A percentile compares a stretch with the other conserved stretches of the same genome.
Conservation (phyloP, 2,797 vertebrate genomes). For the Dallia pectoralis region DNA sequence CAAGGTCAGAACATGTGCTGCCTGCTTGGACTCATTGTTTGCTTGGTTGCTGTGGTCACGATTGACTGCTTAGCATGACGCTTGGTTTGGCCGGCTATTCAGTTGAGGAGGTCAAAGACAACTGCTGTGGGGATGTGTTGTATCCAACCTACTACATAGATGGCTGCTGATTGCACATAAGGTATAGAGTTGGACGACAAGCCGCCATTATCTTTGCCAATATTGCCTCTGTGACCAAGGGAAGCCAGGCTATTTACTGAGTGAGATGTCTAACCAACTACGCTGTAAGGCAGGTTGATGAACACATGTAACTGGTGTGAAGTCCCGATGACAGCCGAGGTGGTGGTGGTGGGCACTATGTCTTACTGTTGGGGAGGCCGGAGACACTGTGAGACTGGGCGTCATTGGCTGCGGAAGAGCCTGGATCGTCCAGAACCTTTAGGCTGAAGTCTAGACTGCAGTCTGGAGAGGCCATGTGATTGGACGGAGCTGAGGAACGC, state of each 20-base stretch:
- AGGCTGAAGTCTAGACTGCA: slow-evolving; percentile 56
- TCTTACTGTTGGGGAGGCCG: background rate
- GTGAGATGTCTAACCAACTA: background rate
- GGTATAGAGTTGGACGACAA: background rate
- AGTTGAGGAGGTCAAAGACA: slow-evolving; percentile 47
- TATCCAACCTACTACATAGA: slow-evolving; percentile 1
- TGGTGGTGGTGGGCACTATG: background rate
- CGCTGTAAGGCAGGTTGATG: background rate
- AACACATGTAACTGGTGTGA: background rate
- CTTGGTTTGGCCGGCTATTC: slow-evolving; percentile 17
- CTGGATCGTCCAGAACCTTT: slow-evolving; percentile 43
- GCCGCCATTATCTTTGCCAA: background rate
- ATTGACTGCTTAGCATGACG: slow-evolving; percentile 8
- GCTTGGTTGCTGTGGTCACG: background rate
- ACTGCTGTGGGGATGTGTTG: background rate
- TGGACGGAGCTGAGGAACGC: slow-evolving; percentile 64
- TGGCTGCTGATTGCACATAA: background rate
- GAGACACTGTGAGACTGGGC: slow-evolving; percentile 52
- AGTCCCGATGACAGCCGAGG: background rate
- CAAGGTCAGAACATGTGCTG: background rate
- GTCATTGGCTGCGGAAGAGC: slow-evolving; percentile 8
- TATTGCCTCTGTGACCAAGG: background rate
- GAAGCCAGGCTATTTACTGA: background rate
- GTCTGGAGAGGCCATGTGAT: slow-evolving; percentile 59
- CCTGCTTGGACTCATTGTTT: background rate